Evolutionary conservation across 2,888 invertebrate genomes (phyloP).

Genomic region (Melinaea menophilus): DNA sequence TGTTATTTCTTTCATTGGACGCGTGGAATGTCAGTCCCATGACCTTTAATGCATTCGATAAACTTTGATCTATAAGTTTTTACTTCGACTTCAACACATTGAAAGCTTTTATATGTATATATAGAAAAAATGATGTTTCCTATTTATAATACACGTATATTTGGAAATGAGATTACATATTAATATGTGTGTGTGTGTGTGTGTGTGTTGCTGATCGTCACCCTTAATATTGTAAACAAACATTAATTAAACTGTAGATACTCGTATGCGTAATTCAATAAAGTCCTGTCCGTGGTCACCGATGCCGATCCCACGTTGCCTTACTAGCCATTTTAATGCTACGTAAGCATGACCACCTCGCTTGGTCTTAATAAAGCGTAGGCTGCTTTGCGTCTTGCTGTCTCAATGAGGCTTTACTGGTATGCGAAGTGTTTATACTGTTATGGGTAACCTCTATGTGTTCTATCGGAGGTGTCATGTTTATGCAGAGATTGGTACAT

Average conservation of each 20-base stretch:
- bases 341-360: constrained; percentile 47
- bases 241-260: constrained; percentile 6
- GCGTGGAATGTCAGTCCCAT: constrained; percentile 38
- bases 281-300: constrained; percentile 43
- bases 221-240: background rate
- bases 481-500: no score
- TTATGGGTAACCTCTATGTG: background rate
- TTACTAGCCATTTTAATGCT: constrained; percentile 43
- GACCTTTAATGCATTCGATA: constrained; percentile 37
- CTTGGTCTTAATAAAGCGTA: constrained; percentile 32
- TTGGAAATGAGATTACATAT: no score
- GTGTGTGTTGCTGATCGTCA: background rate
- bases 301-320: constrained; percentile 40
- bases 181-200: no score
- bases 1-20: constrained; percentile 51
- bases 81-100: constrained; percentile 16
- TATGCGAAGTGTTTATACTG: constrained; percentile 11
- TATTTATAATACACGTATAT: no score
- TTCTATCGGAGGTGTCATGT: background rate
- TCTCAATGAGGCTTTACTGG: constrained; percentile 26
- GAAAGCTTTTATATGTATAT: constrained; percentile 5
- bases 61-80: constrained; percentile 29
- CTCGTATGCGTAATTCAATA: constrained; percentile 51
- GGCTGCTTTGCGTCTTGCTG: constrained; percentile 27
- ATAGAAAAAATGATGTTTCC: no score